These are phyloP conservation scores for Corythaixoides concolor DNA, from an alignment of 2,113 vertebrate genomes.

Conservation along the genomic window DNA sequence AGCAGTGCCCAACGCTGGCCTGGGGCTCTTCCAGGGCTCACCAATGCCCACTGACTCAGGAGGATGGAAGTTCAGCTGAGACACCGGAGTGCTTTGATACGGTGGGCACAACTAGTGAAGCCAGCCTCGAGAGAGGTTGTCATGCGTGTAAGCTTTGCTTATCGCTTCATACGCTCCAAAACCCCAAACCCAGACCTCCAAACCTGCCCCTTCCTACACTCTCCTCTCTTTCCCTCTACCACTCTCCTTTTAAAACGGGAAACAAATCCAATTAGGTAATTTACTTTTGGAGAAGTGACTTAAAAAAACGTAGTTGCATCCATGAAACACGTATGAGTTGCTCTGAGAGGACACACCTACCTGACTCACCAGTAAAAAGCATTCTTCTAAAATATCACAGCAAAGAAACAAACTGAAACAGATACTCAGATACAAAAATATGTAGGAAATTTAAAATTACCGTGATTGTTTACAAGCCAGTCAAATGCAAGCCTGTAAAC, in stretches of 20 bases:
- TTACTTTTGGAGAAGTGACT: neutral
- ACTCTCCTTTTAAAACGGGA: neutral
- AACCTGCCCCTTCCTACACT: neutral
- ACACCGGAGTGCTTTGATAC: accelerated
- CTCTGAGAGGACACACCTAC: neutral
- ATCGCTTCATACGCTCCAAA: neutral
- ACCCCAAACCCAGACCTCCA: neutral
- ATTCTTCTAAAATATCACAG: neutral
- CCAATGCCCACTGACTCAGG: accelerated
- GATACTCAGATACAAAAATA: neutral
- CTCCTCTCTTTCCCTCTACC: neutral
- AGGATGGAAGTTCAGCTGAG: neutral
- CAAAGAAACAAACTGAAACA: neutral
- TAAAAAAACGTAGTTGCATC: neutral
- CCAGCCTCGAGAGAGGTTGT: neutral
- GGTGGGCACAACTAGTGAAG: neutral
- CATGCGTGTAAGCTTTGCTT: accelerated
- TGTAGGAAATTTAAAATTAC: neutral
- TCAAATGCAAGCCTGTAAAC: neutral
- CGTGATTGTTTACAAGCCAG: neutral
- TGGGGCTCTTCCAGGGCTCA: neutral
- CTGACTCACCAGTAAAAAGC: neutral
- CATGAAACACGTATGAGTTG: neutral
- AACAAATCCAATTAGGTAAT: neutral
- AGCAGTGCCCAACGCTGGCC: neutral